Evolutionary conservation across 2,113 vertebrate species (phyloP), one percentile per base, ranked within the genome.

Genomic region (Aix galericulata): DNA sequence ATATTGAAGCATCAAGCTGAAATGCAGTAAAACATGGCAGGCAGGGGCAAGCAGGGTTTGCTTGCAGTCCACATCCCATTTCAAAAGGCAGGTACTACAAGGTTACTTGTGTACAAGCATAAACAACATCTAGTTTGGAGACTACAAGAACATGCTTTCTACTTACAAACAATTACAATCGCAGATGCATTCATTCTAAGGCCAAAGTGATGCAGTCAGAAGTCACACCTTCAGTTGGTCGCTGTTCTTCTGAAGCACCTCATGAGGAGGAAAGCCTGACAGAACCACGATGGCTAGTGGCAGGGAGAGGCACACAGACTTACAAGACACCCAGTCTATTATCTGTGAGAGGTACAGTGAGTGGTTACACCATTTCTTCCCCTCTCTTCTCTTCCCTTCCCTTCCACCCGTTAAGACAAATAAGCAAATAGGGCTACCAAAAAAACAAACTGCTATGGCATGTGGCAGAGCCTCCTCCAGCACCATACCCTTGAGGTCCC

Each of bases 391-490:
- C 38, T 40, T 64, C 40, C 42, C 73, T 76, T 81, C 71, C 27
- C 38, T 68, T 74, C 10, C 34, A 15, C 25, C 25, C 42, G 9
- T 7, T 36, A 38, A 34, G 11, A 86, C 0, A 5, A 88, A 34
- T 82, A 68, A 64, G 21, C 26, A 81, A 86, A 44, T 7, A 38
- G n/a, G 9, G 17, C 11, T 79, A 58, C 13, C 68, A 66, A 84
- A 63, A 74, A 31, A 40, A 2, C 2, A 78, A 42, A 46, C 2
- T 1, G 16, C 27, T 6, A 66, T 0, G 21, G 27, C 13, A 67
- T 46, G 17, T 5, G 5, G 7, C 21, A 76, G 40, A 77, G 40
- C 58, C 14, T 40, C 5, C 25, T 60, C 53, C 18, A 63, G 48
- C 3, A 9, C 17, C 26, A 16, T 10, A 16, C 52, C n/a, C 23